phyloP scores from a whole-genome alignment of 1,140 invertebrate species.

The Drosophila kikkawai region DNA sequence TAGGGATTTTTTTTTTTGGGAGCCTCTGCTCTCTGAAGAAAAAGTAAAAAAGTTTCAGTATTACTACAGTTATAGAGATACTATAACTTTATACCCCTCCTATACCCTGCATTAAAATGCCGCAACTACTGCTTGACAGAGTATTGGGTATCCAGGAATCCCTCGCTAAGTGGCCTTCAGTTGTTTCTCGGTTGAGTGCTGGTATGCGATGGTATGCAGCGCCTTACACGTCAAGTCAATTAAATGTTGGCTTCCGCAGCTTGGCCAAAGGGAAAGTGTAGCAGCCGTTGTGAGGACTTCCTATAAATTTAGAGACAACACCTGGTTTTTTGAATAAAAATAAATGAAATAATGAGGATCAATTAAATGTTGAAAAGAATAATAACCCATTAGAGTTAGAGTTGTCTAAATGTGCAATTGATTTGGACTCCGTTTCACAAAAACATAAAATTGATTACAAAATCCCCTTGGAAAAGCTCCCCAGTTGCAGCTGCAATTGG shows the following conservation, averaged over 20 bases:
- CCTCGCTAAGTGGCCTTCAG: constrained; percentile 62
- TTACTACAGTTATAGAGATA: no score
- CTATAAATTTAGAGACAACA: not conserved
- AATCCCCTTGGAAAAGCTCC: not conserved
- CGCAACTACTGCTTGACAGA: not conserved
- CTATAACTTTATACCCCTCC: no score
- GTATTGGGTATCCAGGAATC: constrained; percentile 22
- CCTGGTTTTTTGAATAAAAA: not conserved
- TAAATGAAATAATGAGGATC: not conserved
- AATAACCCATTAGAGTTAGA: no score
- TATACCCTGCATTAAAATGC: not conserved
- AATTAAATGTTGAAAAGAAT: not conserved
- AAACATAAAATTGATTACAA: not conserved
- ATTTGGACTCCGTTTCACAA: not conserved
- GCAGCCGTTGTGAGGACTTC: constrained; percentile 13
- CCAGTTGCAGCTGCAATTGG: constrained; percentile 22
- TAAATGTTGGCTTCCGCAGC: constrained; percentile 79
- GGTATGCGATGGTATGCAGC: constrained; percentile 76
- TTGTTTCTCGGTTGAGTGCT: constrained; percentile 75
- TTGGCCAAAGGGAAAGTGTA: constrained; percentile 67
- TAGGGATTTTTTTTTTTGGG: constrained; percentile 2
- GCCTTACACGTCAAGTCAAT: constrained; percentile 83
- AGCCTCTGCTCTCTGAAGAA: not conserved
- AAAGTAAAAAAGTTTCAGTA: no score
- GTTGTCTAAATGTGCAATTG: not conserved